A percentile compares a stretch with the other conserved stretches of the same genome.
phyloP scores from a whole-genome alignment of 2,797 vertebrate species.

The Gallinago stenura region DNA sequence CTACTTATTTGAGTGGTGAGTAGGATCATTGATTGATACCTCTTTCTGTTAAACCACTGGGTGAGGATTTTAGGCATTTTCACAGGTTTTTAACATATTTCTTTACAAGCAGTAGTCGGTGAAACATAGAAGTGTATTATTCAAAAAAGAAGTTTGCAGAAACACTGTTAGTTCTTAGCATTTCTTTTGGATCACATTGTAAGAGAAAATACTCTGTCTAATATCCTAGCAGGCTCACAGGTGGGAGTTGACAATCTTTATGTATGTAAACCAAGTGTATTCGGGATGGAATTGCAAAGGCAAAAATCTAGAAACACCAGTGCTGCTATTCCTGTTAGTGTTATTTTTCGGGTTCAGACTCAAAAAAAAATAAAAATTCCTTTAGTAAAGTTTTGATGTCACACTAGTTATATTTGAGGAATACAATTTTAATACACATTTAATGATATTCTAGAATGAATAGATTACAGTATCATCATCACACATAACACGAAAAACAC shows the following conservation, averaged over 20 bases:
- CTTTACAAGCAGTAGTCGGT: not conserved
- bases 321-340: not conserved
- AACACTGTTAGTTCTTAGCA: not conserved
- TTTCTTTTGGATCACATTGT: not conserved
- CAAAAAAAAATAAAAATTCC: not conserved
- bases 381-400: not conserved
- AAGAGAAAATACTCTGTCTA: not conserved
- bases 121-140: not conserved
- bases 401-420: not conserved
- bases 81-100: not conserved
- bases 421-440: not conserved
- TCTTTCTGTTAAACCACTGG: not conserved
- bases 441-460: not conserved
- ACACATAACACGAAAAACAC: not conserved
- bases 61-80: not conserved
- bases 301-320: not conserved
- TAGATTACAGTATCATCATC: not conserved
- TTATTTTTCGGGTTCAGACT: not conserved
- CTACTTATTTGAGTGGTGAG: not conserved
- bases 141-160: not conserved
- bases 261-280: not conserved
- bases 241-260: not conserved
- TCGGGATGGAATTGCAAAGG: not conserved
- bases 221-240: not conserved
- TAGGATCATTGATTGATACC: not conserved